Conservation (phyloP, 2,113 vertebrate species). For the Rattus norvegicus region DNA sequence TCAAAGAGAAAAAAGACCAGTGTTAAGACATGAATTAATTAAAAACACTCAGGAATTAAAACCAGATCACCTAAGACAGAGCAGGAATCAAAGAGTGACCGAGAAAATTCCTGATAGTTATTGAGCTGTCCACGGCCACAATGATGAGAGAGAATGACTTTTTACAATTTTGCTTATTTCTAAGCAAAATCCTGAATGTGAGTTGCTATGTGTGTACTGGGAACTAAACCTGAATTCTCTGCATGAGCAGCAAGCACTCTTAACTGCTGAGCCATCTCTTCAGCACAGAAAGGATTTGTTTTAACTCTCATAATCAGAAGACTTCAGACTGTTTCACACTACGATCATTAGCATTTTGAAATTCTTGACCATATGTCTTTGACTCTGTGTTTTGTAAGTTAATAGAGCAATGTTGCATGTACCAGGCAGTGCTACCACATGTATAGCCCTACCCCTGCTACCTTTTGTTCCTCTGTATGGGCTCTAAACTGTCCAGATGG, state of each 20-base stretch:
- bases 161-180: neutral
- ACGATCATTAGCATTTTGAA: neutral
- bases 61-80: conserved; percentile 36
- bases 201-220: neutral
- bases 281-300: neutral
- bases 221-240: neutral
- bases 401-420: neutral
- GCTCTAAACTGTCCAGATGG: neutral
- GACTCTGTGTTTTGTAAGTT: neutral
- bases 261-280: neutral
- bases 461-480: neutral
- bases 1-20: neutral
- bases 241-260: neutral
- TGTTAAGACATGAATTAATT: neutral
- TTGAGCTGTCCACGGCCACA: neutral
- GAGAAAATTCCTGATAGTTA: neutral
- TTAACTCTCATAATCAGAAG: neutral
- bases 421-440: neutral
- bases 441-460: neutral
- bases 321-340: neutral
- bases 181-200: neutral
- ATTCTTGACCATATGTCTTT: conserved; percentile 29
- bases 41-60: neutral
- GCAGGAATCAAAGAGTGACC: neutral
- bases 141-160: neutral